A percentile compares a stretch with the other conserved stretches of the same genome.
Evolutionary conservation across 2,113 vertebrate species (phyloP).

Genomic region (Irena cyanogastra): DNA sequence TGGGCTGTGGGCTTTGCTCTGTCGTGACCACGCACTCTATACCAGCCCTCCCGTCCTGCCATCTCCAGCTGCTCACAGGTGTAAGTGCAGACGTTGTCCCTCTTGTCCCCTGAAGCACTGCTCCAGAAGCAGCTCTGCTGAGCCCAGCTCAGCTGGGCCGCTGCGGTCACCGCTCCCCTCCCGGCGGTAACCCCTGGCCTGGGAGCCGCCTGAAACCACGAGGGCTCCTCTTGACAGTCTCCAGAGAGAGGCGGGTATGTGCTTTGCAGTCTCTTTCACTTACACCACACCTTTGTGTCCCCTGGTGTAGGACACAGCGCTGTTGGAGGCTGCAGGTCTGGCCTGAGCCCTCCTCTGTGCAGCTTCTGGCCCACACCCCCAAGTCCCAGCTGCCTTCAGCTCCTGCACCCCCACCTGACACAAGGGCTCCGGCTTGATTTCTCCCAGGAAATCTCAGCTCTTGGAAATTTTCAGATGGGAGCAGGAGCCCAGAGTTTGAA

Average conservation of each 20-base stretch:
- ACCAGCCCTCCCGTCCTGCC: neutral
- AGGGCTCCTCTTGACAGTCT: neutral
- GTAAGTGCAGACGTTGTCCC: neutral
- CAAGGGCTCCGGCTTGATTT: neutral
- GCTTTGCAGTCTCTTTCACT: neutral
- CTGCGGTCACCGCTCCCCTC: neutral
- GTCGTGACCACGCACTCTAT: rapidly evolving
- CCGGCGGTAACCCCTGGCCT: rapidly evolving
- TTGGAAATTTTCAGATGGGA: neutral
- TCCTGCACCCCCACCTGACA: neutral
- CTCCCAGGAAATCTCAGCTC: neutral
- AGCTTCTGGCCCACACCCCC: rapidly evolving
- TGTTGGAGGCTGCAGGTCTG: neutral
- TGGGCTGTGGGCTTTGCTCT: neutral
- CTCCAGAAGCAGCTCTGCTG: neutral
- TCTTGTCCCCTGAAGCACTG: neutral
- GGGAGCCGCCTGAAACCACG: neutral
- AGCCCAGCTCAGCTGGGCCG: rapidly evolving
- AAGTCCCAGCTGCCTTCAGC: neutral
- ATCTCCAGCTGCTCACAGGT: neutral
- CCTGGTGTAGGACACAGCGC: neutral
- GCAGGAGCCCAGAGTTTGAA: neutral
- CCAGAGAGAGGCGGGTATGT: rapidly evolving
- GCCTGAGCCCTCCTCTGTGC: neutral
- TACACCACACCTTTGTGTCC: neutral